Evolutionary conservation across 2,113 vertebrate species (phyloP).

Genomic region (Chiloscyllium plagiosum): DNA sequence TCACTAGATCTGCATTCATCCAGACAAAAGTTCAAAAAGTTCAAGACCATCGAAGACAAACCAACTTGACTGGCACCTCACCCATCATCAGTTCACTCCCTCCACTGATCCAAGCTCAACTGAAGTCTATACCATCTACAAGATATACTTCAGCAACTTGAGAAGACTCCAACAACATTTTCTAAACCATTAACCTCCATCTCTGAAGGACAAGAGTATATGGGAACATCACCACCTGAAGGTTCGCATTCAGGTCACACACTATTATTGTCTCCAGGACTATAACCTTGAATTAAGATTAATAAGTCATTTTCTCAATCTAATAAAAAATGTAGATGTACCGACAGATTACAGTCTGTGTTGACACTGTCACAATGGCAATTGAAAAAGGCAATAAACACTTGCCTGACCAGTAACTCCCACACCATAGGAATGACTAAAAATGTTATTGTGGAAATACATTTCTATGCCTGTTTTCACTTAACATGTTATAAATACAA

Average conservation of each 20-base stretch:
- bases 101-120: not conserved
- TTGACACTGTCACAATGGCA: not conserved
- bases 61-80: too few species aligned
- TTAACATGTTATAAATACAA: not conserved
- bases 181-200: too few species aligned
- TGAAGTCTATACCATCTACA: not conserved
- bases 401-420: too few species aligned
- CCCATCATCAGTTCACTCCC: not conserved
- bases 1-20: too few species aligned
- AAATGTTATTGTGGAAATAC: not conserved
- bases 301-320: not conserved
- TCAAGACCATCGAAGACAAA: too few species aligned
- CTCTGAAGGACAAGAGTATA: too few species aligned
- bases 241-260: not conserved
- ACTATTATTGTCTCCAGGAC: not conserved
- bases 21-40: too few species aligned
- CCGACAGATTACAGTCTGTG: not conserved
- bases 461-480: not conserved
- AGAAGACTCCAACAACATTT: too few species aligned
- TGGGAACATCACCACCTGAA: too few species aligned
- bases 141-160: not conserved
- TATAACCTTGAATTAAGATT: not conserved
- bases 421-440: not conserved
- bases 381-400: not conserved
- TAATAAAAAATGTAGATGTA: not conserved